Evolutionary conservation across 2,113 vertebrate genomes (phyloP), one percentile per base, ranked within the genome.

Genomic region (Lanius ludovicianus): DNA sequence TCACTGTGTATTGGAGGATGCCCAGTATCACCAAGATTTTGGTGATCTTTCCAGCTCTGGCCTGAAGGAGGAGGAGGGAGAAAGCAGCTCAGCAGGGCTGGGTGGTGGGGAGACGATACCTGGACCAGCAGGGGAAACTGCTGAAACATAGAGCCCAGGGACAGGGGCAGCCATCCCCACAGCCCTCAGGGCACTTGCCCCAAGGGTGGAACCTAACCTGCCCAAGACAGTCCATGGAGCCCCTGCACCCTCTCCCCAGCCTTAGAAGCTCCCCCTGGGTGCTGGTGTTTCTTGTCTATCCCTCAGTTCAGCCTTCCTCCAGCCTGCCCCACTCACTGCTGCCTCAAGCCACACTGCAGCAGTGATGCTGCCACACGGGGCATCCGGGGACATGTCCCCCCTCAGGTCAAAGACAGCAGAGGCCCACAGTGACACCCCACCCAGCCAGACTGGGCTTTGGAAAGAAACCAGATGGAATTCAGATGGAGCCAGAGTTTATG

Each of bases 381-480:
- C 15, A 57, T 31, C 12, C 24, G 30, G 10, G 47, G 15, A 47
- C 16, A 7, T 47, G n/a, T 56, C 3, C 9, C 16, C 24, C 28
- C 20, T 49, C n/a, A 15, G 31, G 35, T 41, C n/a, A 56, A 3
- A 63, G 35, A 55, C 9, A 17, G 4, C 13, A 2, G 35, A 42
- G 33, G 4, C 31, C 27, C 19, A 28, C 4, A 31, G 33, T 0
- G 0, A 59, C 37, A 50, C 8, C 5, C 19, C 1, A 1, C 37
- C 37, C 22, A 37, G 18, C 22, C 19, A 82, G 37, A 23, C 18
- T 37, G 59, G 50, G 33, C 46, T 60, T 53, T 60, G 87, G 30
- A 25, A 35, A 31, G 12, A 44, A 73, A 31, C 13, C 22, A 74
- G 37, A 49, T 25, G 33, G 22, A 81, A 74, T 57, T 74, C 53